phyloP scores from a whole-genome alignment of 2,797 vertebrate genomes.

The Syncerus caffer region DNA sequence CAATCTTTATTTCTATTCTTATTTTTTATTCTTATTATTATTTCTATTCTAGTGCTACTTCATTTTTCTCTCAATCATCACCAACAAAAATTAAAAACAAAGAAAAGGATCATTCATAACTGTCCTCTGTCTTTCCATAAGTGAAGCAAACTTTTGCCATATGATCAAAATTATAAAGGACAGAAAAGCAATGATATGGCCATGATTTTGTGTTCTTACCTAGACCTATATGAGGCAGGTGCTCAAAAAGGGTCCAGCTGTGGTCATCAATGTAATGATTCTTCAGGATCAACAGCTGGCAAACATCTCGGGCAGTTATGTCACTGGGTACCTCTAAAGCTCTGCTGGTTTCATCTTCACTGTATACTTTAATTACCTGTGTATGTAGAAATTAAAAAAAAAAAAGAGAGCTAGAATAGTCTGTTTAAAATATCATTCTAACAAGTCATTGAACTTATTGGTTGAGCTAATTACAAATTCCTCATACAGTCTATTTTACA shows the following conservation, averaged over 20 bases:
- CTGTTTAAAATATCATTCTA: not conserved
- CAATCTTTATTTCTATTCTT: not conserved
- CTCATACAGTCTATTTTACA: not conserved
- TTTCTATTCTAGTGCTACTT: not conserved
- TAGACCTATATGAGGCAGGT: conserved; percentile 89
- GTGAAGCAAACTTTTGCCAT: not conserved
- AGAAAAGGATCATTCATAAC: not conserved
- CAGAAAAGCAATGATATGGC: not conserved
- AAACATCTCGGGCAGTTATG: conserved; percentile 93
- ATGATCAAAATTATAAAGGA: not conserved
- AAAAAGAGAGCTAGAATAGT: conserved; percentile 48
- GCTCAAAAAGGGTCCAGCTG: conserved; percentile 96
- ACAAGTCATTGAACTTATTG: not conserved
- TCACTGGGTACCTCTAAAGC: conserved; percentile 95
- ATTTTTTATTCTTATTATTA: not conserved
- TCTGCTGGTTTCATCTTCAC: conserved; percentile 95
- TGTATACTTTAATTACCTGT: conserved; percentile 98
- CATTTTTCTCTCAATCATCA: not conserved
- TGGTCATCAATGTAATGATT: conserved; percentile 96
- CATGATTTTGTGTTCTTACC: conserved; percentile 83
- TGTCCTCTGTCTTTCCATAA: not conserved
- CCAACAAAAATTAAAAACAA: not conserved
- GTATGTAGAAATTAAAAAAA: conserved; percentile 59
- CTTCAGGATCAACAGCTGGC: conserved; percentile 95
- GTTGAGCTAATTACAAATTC: not conserved